These are phyloP conservation scores for Diaperis boleti DNA, from an alignment of 2,888 invertebrate species.

Conservation along the genomic window DNA sequence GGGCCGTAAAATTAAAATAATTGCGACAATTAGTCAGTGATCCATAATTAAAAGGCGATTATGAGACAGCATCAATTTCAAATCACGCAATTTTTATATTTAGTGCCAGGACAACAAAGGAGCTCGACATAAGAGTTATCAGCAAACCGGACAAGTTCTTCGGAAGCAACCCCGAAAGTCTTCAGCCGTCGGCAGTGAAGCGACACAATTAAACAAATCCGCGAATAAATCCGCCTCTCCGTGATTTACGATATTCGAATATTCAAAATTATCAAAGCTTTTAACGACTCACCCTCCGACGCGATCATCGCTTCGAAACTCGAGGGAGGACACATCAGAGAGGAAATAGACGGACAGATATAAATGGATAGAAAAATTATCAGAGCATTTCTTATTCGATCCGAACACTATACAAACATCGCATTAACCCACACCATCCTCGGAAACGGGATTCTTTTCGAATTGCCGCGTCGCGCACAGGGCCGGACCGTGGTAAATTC, in stretches of 20 bases:
- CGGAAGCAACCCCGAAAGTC: too few relatives aligned
- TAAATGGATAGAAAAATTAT: conserved; percentile 80
- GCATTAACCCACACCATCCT: conserved; percentile 41
- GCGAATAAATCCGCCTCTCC: conserved; percentile 27
- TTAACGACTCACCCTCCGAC: conserved; percentile 61
- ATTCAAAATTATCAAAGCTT: conserved; percentile 60
- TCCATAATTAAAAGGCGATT: conserved; percentile 1
- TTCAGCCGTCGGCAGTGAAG: conserved; percentile 2
- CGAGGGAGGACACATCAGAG: conserved; percentile 63
- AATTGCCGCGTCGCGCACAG: conserved; percentile 47
- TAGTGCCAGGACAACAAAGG: too few relatives aligned
- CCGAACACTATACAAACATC: conserved; percentile 53
- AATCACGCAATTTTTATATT: too few relatives aligned
- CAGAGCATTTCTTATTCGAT: conserved; percentile 70
- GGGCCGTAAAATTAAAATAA: background rate
- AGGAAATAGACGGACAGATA: conserved; percentile 78
- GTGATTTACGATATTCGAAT: conserved; percentile 60
- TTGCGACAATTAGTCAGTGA: background rate
- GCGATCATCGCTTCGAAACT: conserved; percentile 53
- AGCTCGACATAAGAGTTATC: too few relatives aligned
- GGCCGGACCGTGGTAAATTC: conserved; percentile 12
- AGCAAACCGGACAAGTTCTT: too few relatives aligned
- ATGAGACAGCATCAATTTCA: too few relatives aligned
- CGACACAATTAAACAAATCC: conserved; percentile 2
- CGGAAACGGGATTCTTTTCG: conserved; percentile 40